Evolutionary conservation across 2,888 invertebrate species (phyloP), one percentile per base, ranked within the genome.

Genomic region (Auanema sp.): DNA sequence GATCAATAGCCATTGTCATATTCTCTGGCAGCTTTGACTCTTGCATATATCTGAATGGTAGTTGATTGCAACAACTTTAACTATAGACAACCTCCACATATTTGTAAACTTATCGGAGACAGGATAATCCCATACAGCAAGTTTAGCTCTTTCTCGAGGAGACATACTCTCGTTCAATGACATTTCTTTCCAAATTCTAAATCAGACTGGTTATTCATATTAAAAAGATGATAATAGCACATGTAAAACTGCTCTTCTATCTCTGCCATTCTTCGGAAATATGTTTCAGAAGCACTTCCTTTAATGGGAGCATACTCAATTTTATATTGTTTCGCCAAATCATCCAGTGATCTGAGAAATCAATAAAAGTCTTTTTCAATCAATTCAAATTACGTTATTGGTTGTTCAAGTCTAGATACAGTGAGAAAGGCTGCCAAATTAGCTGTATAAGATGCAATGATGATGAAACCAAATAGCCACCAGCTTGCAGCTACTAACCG

Each of bases 381-480:
- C n/a, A n/a, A n/a, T n/a, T 2, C n/a, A 16, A 42, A 51, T 25
- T 44, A 79, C 80, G 71, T 77, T 21, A 83, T 82, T 21, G 79
- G 75, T 43, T 76, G 77, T 54, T 83, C 82, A 23, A 83, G 65
- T 8, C 82, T 64, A 1, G 83, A 94, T 25, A 87, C 87, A 1
- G 97, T 97, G 63, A 97, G 87, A 84, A 96, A 97, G 0, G 97
- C 97, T 1, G 97, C 97, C 83, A 97, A 88, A 85, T 97, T 97
- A 0, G 97, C 97, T 0, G 97, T 97, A 85, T 97, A 97, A 0
- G 95, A 95, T 2, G 97, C 97, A 83, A 97, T 96, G 73, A 97
- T 94, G 84, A 97, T 96, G 85, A 97, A 97, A 0, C 96, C 95
- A 85, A 97, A 97, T 24, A 97, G 87, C 97, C 97, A 97, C 96